Conservation (phyloP, 35 echinoderm and acorn worm genomes). For the Strongylocentrotus purpuratus region DNA sequence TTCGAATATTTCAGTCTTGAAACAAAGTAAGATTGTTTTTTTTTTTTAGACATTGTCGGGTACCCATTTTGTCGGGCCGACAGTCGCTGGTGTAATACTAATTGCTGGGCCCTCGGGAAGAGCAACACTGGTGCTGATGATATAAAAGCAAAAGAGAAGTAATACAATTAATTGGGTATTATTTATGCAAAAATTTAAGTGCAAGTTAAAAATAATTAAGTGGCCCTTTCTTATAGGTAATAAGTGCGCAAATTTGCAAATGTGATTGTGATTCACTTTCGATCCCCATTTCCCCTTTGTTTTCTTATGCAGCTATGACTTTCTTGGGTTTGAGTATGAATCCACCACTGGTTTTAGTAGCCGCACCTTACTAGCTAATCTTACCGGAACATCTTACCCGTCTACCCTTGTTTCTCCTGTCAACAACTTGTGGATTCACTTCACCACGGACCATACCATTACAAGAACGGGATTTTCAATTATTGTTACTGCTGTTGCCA, state of each 20-base stretch:
- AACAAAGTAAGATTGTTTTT: neutral
- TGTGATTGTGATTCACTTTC: no score
- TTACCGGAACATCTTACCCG: neutral
- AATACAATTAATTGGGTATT: no score
- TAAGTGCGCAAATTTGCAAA: no score
- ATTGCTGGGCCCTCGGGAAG: no score
- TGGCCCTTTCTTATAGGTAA: no score
- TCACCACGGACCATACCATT: neutral
- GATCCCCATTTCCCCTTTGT: neutral
- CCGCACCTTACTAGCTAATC: neutral
- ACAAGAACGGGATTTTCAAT: neutral
- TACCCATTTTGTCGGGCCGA: no score
- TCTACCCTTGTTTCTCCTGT: neutral
- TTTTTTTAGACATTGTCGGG: no score
- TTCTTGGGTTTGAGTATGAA: neutral
- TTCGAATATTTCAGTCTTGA: neutral
- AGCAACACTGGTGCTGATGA: no score
- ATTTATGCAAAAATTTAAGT: no score
- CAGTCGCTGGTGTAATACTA: no score
- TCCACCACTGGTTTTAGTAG: neutral
- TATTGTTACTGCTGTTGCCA: neutral
- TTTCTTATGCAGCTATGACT: neutral
- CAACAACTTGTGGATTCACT: neutral
- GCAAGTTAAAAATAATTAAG: no score
- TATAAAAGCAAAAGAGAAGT: no score